Base-by-base conservation (phyloP, 2,797 vertebrate genomes). In the Pangasius macronema region DNA sequence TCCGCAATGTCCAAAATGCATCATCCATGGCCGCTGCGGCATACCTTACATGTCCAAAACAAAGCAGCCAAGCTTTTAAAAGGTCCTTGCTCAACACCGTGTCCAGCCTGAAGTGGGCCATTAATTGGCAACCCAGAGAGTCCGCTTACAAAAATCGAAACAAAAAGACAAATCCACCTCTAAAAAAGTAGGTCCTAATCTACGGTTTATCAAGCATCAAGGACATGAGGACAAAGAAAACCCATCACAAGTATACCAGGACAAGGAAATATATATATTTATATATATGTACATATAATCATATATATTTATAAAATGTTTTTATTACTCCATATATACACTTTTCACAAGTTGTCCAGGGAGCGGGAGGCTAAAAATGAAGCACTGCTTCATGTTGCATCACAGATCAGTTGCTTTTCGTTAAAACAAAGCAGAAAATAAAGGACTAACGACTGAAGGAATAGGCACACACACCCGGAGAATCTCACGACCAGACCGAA, bases 301-400 rank as follows among this genome's bases (percentile, higher is more conserved):
- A 95, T 93, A 93, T 95, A 95, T 96, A 91, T 93, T 91, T 93
- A 96, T 95, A 96, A 95, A 95, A 95, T 90, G 94, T 95, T 92
- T 96, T 94, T 94, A 96, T 95, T 96, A 96, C 95, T 96, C 96
- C 95, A 51, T 98, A 98, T 98, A 96, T 98, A 98, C 97, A 98
- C 92, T 97, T 97, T 97, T 96, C 96, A 98, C 96, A 97, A 95
- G 95, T 91, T 89, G 93, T 95, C 95, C 94, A 94, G 93, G 93
- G 93, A 94, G 94, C 91, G 91, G 90, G 90, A 90, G 92, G 92
- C 90, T 91, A 86, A 91, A 94, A 91, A 92, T 92, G 94, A 96
- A 95, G 95, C 94, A 57, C 95, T 42, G 94, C 95, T 96, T 94
- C 95, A 92, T 89, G 86, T 93, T 85, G 85, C 89, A 87, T 91